These are phyloP conservation scores for Archivesica marissinica DNA, from an alignment of 1,140 invertebrate species.

Conservation along the genomic window DNA sequence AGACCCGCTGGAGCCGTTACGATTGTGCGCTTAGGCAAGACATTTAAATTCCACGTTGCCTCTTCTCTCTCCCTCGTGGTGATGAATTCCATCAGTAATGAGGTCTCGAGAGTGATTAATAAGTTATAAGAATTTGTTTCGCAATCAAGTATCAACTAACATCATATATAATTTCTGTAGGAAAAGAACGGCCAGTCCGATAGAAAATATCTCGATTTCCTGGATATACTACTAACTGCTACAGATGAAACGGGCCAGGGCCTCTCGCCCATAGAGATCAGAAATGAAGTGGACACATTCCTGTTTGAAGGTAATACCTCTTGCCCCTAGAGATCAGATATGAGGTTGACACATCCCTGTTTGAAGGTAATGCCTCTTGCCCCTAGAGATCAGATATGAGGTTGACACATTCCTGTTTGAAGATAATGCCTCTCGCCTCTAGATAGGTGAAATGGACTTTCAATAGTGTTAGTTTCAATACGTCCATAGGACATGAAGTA, in stretches of 20 bases:
- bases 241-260: slow-evolving; percentile 69
- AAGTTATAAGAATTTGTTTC: no score
- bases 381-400: slow-evolving; percentile 68
- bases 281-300: slow-evolving; percentile 72
- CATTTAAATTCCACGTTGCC: no score
- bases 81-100: no score
- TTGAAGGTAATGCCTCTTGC: slow-evolving; percentile 77
- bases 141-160: no score
- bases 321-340: slow-evolving; percentile 67
- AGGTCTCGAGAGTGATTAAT: no score
- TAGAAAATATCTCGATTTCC: slow-evolving; percentile 66
- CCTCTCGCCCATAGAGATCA: slow-evolving; percentile 67
- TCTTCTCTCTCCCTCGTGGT: no score
- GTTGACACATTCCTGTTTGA: slow-evolving; percentile 75
- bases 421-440: no score
- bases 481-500: no score
- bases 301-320: slow-evolving; percentile 79
- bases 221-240: slow-evolving; percentile 68
- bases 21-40: no score
- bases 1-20: no score
- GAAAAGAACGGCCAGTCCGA: slow-evolving; percentile 8
- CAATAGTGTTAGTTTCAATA: no score
- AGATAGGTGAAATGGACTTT: no score
- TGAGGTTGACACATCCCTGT: slow-evolving; percentile 73
- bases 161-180: slow-evolving; percentile 23